Evolutionary conservation across 2,113 vertebrate species (phyloP), one percentile per base, ranked within the genome.

Genomic region (Salvator merianae): DNA sequence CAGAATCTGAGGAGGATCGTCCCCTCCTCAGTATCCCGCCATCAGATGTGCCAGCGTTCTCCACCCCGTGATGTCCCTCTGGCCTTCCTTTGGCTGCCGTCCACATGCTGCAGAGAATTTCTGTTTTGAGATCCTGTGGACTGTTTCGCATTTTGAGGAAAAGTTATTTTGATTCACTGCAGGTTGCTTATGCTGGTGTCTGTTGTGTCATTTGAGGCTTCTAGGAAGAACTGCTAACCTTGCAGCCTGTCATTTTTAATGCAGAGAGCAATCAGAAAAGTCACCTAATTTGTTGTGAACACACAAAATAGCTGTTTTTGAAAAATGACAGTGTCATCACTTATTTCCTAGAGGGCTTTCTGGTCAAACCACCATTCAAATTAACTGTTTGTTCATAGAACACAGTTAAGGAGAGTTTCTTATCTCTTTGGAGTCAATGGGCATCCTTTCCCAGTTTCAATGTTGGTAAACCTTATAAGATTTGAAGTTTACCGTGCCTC

Each of bases 311-410:
- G 89, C 86, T 91, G 92, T 93, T 94, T 91, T 70, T 7, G 28
- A 93, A 91, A 94, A 93, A 92, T 89, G 86, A 73, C 81, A 91
- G 89, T 91, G 90, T 93, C 88, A 92, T 92, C 88, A 92, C 90
- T 93, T 91, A 91, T 92, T 85, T 91, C 55, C 90, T 88, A 92
- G 89, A 81, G 91, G 90, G 91, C 59, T 94, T 94, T 91, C 92
- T 94, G 89, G 78, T 82, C 86, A 88, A 91, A 92, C 88, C 89
- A 91, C 86, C 28, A 79, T 84, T 83, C 90, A 88, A 65, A 50
- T 87, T 90, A 92, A 90, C 86, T 89, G 86, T 84, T 83, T 47
- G 43, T 47, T 47, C 10, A 47, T 47, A 47, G 43, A 47, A 47
- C 82, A 92, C 90, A 47, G 43, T 47, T 47, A 91, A 91, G 88